A percentile compares a stretch with the other conserved stretches of the same genome.
Conservation (phyloP, 1,140 invertebrate genomes). For the Drosophila oshimai region DNA sequence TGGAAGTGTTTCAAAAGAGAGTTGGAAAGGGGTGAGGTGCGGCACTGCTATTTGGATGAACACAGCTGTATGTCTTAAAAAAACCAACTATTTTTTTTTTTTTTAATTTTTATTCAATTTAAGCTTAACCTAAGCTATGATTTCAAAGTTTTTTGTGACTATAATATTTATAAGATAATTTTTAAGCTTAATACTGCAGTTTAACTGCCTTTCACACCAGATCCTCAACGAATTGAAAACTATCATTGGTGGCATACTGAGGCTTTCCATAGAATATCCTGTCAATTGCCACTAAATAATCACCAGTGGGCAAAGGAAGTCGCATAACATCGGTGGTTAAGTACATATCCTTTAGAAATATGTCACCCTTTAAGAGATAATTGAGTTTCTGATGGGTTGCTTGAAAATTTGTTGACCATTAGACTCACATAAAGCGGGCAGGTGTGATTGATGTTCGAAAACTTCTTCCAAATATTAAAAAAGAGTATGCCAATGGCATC, state of each 20-base stretch:
- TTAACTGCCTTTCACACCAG: not conserved
- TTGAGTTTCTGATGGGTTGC: not conserved
- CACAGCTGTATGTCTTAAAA: too few species aligned
- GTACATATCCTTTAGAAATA: constrained; percentile 6
- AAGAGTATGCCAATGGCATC: constrained; percentile 3
- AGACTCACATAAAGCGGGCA: constrained; percentile 9
- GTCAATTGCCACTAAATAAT: constrained; percentile 1
- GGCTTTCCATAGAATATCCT: constrained; percentile 4
- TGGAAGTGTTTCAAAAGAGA: too few species aligned
- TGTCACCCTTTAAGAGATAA: not conserved
- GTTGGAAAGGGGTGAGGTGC: too few species aligned
- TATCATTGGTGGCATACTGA: constrained; percentile 5
- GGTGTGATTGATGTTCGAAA: constrained; percentile 17
- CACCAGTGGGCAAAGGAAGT: not conserved
- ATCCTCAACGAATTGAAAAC: constrained; percentile 10
- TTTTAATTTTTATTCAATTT: too few species aligned
- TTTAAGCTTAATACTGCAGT: too few species aligned
- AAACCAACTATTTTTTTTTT: too few species aligned
- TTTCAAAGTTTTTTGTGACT: too few species aligned
- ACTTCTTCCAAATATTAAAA: constrained; percentile 9
- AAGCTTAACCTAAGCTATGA: too few species aligned
- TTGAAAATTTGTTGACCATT: too few species aligned
- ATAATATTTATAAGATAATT: too few species aligned
- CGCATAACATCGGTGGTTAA: not conserved
- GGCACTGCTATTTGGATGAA: too few species aligned